phyloP scores from a whole-genome alignment of 2,888 invertebrate species.

The Drosophila nigricruria region DNA sequence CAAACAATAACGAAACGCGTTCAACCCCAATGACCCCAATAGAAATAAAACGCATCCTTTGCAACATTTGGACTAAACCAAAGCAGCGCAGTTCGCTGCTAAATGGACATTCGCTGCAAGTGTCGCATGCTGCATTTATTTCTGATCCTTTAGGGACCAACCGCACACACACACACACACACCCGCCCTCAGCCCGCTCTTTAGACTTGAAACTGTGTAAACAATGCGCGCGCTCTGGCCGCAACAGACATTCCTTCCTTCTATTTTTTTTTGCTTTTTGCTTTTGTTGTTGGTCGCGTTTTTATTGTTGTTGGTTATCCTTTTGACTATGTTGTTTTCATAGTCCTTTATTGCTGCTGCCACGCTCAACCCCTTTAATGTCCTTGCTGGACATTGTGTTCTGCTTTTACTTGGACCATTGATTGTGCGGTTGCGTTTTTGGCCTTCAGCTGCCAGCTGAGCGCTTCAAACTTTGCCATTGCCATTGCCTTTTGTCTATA shows the following conservation, averaged over 20 bases:
- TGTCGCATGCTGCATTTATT: constrained; percentile 70
- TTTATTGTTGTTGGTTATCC: constrained; percentile 71
- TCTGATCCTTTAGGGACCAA: constrained; percentile 32
- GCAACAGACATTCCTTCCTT: background rate
- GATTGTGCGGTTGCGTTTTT: constrained; percentile 62
- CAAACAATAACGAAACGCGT: constrained; percentile 67
- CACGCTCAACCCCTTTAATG: constrained; percentile 18
- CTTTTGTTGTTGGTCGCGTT: constrained; percentile 41
- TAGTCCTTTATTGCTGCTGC: constrained; percentile 54
- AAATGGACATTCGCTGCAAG: constrained; percentile 74
- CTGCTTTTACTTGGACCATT: constrained; percentile 35
- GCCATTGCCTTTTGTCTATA: constrained; percentile 35
- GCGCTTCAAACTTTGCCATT: constrained; percentile 27
- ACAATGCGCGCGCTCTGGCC: constrained; percentile 16
- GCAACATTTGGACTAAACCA: constrained; percentile 47
- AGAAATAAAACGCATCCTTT: constrained; percentile 74
- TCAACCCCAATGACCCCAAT: constrained; percentile 74
- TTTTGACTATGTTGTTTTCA: constrained; percentile 68
- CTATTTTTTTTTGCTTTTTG: background rate
- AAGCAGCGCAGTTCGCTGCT: constrained; percentile 42
- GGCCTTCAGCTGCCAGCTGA: constrained; percentile 35
- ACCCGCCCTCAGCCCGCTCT: background rate
- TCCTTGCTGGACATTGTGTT: constrained; percentile 34
- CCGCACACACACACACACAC: background rate
- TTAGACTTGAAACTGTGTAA: constrained; percentile 22